Evolutionary conservation across 2,797 vertebrate species (phyloP).

Genomic region (Betta splendens): DNA sequence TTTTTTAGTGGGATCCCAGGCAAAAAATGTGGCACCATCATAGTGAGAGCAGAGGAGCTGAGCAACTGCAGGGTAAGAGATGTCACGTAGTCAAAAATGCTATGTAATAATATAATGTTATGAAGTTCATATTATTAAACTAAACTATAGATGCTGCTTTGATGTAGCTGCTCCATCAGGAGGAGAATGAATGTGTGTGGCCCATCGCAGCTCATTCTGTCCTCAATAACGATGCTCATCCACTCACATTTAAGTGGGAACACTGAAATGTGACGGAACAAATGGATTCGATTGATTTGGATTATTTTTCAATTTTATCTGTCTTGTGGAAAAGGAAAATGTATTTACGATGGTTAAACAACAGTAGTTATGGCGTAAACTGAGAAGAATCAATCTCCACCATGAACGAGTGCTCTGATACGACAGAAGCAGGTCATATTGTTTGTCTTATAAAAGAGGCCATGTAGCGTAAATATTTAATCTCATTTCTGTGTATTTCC

Average conservation of each 20-base stretch:
- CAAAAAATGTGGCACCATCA: conserved; percentile 91
- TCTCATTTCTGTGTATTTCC: conserved; percentile 8
- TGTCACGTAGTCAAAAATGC: too few relatives aligned
- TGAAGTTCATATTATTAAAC: too few relatives aligned
- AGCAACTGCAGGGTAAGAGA: conserved; percentile 91
- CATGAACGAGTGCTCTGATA: background rate
- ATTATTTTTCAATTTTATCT: background rate
- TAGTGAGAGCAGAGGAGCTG: conserved; percentile 92
- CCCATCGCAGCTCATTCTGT: too few relatives aligned
- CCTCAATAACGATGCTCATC: too few relatives aligned
- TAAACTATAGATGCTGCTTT: too few relatives aligned
- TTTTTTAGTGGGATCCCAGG: conserved; percentile 87
- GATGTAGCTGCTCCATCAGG: too few relatives aligned
- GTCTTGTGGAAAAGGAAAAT: background rate
- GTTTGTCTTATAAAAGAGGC: background rate
- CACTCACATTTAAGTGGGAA: background rate
- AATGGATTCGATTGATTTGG: background rate
- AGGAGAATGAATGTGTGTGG: too few relatives aligned
- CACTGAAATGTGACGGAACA: background rate
- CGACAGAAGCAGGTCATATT: background rate
- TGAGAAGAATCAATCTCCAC: background rate
- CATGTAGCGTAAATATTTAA: conserved; percentile 1
- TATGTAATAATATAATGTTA: too few relatives aligned
- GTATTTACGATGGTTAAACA: background rate
- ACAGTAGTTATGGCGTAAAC: background rate